phyloP scores from a whole-genome alignment of 2,888 invertebrate species.

The Sesia apiformis region DNA sequence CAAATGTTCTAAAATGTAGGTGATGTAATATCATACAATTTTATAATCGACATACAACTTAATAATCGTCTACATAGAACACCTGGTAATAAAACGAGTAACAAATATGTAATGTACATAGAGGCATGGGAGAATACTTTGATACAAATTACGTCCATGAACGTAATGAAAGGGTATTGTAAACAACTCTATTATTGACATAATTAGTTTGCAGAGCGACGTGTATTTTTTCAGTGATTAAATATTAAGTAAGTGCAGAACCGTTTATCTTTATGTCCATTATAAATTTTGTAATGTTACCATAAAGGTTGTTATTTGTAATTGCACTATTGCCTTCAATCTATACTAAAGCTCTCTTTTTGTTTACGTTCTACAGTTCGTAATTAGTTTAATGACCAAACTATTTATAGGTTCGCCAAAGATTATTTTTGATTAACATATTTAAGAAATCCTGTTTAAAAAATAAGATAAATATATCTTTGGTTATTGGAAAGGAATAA shows the following conservation, averaged over 20 bases:
- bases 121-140: conserved; percentile 43
- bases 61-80: not conserved
- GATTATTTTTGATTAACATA: no score
- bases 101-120: conserved; percentile 17
- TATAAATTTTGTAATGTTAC: conserved; percentile 29
- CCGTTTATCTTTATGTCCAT: conserved; percentile 17
- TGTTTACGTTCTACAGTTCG: no score
- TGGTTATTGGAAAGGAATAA: no score
- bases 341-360: not conserved
- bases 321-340: conserved; percentile 13
- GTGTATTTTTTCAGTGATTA: conserved; percentile 32
- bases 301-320: conserved; percentile 24
- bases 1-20: no score
- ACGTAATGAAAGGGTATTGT: conserved; percentile 35
- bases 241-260: conserved; percentile 21
- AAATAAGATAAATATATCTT: no score
- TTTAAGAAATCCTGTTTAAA: no score
- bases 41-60: no score
- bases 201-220: conserved; percentile 40
- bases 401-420: no score
- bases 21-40: no score
- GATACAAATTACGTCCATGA: conserved; percentile 38
- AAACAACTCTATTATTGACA: conserved; percentile 55
- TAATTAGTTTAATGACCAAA: no score
- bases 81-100: conserved; percentile 19